Percentiles rank a stretch among this genome's conserved stretches.
Conservation (phyloP, 2,113 vertebrate species). For the Meleagris gallopavo region DNA sequence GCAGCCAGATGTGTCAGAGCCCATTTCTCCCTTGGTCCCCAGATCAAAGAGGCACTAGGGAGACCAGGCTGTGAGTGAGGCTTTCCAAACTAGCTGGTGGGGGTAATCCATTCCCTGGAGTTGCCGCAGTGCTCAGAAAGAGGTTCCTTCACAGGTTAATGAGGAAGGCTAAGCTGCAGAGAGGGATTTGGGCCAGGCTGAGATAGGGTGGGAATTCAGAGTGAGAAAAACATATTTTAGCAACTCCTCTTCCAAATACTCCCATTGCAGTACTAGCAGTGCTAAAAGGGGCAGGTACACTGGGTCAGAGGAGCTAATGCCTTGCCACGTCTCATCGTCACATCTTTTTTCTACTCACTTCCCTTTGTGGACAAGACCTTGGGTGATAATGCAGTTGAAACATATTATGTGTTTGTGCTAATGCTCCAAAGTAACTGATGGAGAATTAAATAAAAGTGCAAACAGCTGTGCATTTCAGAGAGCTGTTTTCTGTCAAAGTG, state of each 20-base stretch:
- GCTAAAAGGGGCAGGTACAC: neutral
- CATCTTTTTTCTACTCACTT: neutral
- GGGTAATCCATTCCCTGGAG: conserved; percentile 49
- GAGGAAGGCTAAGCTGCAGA: conserved; percentile 22
- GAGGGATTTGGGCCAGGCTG: neutral
- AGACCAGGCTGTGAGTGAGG: conserved; percentile 29
- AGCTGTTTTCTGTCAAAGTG: neutral
- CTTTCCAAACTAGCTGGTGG: neutral
- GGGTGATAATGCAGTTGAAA: neutral
- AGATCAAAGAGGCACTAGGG: conserved; percentile 59
- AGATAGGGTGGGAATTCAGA: neutral
- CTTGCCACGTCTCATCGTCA: neutral
- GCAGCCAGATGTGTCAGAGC: conserved; percentile 60
- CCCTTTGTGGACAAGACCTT: neutral
- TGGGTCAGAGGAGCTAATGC: neutral
- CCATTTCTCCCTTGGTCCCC: conserved; percentile 37
- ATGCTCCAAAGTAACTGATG: neutral
- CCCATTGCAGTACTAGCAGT: neutral
- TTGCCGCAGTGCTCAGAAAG: neutral
- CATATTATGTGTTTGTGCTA: neutral
- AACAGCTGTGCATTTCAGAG: neutral
- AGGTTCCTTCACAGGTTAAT: conserved; percentile 3
- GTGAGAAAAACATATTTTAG: neutral
- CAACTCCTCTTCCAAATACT: neutral
- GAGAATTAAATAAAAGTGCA: neutral